Evolutionary conservation across 2,113 vertebrate species (phyloP).

Genomic region (Neodon shergylaensis): DNA sequence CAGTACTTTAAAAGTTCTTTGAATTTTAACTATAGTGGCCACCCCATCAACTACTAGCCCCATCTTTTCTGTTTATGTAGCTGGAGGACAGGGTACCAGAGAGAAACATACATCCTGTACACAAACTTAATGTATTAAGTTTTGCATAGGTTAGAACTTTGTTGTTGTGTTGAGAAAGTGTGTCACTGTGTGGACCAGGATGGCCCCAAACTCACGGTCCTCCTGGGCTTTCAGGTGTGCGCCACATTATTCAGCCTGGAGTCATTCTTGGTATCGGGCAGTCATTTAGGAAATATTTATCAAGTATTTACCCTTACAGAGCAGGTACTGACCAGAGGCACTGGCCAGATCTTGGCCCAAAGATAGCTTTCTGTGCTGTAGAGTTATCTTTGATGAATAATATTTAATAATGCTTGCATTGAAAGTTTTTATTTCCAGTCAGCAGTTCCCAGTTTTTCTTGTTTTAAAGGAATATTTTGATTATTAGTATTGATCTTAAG

Average conservation of each 20-base stretch:
- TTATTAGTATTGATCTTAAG: background rate
- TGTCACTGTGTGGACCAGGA: background rate
- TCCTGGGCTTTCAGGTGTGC: background rate
- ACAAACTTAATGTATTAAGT: background rate
- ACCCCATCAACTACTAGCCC: background rate
- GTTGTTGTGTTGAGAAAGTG: background rate
- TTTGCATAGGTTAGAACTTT: background rate
- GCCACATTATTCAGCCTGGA: background rate
- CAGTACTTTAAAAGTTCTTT: background rate
- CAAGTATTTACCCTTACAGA: fast-evolving
- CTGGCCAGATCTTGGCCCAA: background rate
- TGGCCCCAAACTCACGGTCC: background rate
- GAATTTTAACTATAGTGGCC: background rate
- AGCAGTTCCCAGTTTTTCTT: background rate
- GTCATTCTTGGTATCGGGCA: fast-evolving
- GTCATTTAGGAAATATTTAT: fast-evolving
- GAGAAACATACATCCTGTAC: background rate
- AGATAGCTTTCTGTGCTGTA: background rate
- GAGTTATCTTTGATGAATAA: no score
- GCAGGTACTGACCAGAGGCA: background rate
- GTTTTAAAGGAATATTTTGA: background rate
- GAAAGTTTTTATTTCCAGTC: background rate
- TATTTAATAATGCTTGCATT: background rate
- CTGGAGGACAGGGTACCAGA: fast-evolving
- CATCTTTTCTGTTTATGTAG: no score